phyloP scores from a whole-genome alignment of 2,113 vertebrate genomes.

The Camelus dromedarius region DNA sequence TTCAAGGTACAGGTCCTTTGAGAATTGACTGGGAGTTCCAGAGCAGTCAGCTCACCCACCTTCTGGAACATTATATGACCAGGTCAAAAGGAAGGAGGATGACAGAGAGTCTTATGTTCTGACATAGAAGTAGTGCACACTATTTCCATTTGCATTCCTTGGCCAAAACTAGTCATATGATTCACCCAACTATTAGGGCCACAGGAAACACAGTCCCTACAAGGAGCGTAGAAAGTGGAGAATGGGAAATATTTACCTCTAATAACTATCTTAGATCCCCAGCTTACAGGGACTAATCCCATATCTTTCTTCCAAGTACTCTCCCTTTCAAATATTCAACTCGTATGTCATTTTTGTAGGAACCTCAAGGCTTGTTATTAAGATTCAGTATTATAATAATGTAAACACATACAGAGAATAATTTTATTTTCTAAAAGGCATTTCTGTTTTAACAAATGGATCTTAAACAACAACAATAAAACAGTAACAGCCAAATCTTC shows the following conservation, averaged over 20 bases:
- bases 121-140: not conserved
- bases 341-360: not conserved
- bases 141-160: not conserved
- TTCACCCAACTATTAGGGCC: not conserved
- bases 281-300: not conserved
- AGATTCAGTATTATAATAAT: not conserved
- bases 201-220: not conserved
- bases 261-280: not conserved
- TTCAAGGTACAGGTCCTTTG: not conserved
- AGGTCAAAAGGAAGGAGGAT: not conserved
- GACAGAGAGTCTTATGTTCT: not conserved
- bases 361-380: not conserved
- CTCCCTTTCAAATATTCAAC: not conserved
- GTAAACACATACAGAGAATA: not conserved
- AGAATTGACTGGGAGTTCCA: not conserved
- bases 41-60: not conserved
- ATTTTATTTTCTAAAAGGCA: slow-evolving; percentile 2
- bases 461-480: not conserved
- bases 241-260: not conserved
- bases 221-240: not conserved
- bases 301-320: not conserved
- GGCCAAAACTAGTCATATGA: not conserved
- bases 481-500: not conserved
- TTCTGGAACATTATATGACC: not conserved
- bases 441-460: not conserved